Conservation (phyloP, 1,140 invertebrate species). For the Nasonia longicornis region DNA sequence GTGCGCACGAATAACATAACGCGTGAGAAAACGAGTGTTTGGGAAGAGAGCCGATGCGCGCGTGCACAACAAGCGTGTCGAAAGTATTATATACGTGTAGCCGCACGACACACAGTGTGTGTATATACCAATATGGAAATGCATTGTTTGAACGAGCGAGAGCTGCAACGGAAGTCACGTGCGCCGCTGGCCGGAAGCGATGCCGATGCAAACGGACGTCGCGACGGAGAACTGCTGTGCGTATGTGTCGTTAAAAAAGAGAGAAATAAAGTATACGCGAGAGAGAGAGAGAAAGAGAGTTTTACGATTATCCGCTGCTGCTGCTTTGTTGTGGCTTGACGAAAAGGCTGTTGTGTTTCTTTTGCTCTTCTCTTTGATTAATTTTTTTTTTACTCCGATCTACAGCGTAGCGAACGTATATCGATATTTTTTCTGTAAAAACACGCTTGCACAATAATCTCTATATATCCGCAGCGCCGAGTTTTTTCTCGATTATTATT, state of each 20-base stretch:
- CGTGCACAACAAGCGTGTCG: not conserved
- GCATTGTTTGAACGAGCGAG: slow-evolving; percentile 42
- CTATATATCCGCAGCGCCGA: not conserved
- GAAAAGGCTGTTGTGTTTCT: not conserved
- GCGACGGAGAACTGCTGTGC: not conserved
- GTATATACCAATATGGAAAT: slow-evolving; percentile 48
- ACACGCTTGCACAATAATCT: not conserved
- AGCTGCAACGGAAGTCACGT: slow-evolving; percentile 55
- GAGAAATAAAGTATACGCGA: not conserved
- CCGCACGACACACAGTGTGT: not conserved
- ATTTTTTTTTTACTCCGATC: not conserved
- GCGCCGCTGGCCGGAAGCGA: slow-evolving; percentile 49
- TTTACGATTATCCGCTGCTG: slow-evolving; percentile 10
- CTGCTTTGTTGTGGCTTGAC: not conserved
- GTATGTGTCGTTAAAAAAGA: not conserved
- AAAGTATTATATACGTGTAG: not conserved
- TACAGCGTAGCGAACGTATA: not conserved
- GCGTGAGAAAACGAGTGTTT: not conserved
- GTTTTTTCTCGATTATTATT: not conserved
- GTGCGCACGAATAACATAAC: too few relatives aligned
- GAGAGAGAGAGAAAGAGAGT: not conserved
- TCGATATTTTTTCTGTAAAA: too few relatives aligned
- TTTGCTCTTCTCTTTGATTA: not conserved
- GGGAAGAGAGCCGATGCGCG: not conserved
- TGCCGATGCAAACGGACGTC: slow-evolving; percentile 46